These are phyloP conservation scores for Bufo gargarizans DNA, from an alignment of 2,113 vertebrate species.

Conservation along the genomic window DNA sequence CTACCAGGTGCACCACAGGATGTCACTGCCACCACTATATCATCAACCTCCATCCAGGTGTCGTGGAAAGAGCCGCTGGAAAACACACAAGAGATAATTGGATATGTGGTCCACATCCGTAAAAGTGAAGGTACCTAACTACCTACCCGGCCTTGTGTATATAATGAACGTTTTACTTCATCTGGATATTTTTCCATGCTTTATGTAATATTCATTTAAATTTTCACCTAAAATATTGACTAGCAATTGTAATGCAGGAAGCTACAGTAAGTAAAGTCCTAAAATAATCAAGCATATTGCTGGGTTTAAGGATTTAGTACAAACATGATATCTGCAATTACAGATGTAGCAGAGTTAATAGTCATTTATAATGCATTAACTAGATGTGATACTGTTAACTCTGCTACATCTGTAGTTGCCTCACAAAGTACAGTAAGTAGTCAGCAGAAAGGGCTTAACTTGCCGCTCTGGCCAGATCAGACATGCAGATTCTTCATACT, in stretches of 20 bases:
- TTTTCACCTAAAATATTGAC: neutral
- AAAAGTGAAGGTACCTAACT: conserved; percentile 79
- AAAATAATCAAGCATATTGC: neutral
- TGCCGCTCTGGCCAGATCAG: neutral
- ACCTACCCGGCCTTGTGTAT: neutral
- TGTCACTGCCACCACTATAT: conserved; percentile 82
- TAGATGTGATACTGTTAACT: too few species aligned
- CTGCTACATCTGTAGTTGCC: too few species aligned
- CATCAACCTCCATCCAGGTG: conserved; percentile 88
- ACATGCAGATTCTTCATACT: neutral
- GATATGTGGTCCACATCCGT: conserved; percentile 95
- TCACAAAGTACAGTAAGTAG: neutral
- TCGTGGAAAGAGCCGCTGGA: conserved; percentile 89
- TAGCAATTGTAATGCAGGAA: neutral
- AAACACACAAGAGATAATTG: conserved; percentile 94
- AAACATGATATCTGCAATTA: neutral
- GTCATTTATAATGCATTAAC: too few species aligned
- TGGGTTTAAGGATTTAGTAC: conserved; percentile 5
- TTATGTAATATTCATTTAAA: neutral
- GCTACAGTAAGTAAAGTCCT: neutral
- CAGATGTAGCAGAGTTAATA: too few species aligned
- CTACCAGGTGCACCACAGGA: conserved; percentile 84
- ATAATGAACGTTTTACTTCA: neutral
- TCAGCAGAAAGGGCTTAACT: neutral
- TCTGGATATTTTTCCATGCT: neutral